These are phyloP conservation scores for Trachymyrmex septentrionalis DNA, from an alignment of 1,140 invertebrate species.

Conservation along the genomic window DNA sequence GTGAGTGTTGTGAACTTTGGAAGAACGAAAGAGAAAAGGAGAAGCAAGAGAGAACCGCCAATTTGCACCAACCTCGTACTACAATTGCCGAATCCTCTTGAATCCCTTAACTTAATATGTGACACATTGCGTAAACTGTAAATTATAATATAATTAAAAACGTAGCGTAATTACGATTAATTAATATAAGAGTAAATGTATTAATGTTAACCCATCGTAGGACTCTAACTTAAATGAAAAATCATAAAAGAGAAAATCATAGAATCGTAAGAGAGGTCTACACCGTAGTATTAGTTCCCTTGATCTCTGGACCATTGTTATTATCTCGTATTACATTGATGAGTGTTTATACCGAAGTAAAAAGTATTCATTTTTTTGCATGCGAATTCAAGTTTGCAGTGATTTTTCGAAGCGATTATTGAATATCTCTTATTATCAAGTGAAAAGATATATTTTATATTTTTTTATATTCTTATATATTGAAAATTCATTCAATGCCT, in stretches of 20 bases:
- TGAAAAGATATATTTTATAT: constrained; percentile 11
- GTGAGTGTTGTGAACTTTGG: constrained; percentile 40
- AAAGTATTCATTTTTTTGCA: constrained; percentile 22
- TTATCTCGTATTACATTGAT: constrained; percentile 62
- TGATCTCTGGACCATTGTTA: constrained; percentile 79
- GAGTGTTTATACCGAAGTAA: constrained; percentile 35
- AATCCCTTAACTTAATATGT: constrained; percentile 55
- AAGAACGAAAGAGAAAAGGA: constrained; percentile 13
- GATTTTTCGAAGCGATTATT: constrained; percentile 15
- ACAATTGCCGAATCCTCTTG: constrained; percentile 43
- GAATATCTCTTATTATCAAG: neutral
- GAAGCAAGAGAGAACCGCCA: constrained; percentile 22
- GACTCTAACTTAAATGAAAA: constrained; percentile 58
- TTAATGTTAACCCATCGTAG: constrained; percentile 68
- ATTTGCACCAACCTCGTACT: constrained; percentile 46
- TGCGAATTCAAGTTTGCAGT: neutral
- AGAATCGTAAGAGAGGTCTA: constrained; percentile 63
- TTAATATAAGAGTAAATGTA: constrained; percentile 63
- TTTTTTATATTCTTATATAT: constrained; percentile 37
- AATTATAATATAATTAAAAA: constrained; percentile 68
- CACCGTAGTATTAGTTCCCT: constrained; percentile 75
- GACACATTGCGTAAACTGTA: constrained; percentile 66
- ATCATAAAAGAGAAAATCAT: constrained; percentile 62
- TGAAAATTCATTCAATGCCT: constrained; percentile 2
- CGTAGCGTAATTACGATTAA: constrained; percentile 65